Percentiles rank a stretch among this genome's conserved stretches.
Conservation (phyloP, 2,113 vertebrate genomes). For the Gallinago media region DNA sequence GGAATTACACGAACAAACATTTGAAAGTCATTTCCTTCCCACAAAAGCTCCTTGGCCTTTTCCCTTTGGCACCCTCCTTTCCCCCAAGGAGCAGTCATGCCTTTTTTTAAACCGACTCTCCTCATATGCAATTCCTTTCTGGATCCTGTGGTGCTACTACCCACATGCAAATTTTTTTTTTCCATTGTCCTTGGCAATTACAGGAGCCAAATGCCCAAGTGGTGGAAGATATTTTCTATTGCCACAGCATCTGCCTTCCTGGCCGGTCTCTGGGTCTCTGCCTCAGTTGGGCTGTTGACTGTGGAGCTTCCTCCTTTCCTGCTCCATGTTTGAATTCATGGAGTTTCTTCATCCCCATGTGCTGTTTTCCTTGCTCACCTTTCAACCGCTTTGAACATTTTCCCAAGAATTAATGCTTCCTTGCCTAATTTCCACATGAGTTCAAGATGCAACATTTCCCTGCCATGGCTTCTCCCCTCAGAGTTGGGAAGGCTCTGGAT, state of each 20-base stretch:
- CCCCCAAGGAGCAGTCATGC: neutral
- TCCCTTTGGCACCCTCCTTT: neutral
- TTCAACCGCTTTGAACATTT: neutral
- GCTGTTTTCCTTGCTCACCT: neutral
- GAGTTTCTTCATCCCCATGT: neutral
- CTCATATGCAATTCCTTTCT: neutral
- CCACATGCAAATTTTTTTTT: slow-evolving; percentile 28
- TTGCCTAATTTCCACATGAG: neutral
- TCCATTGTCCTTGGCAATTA: slow-evolving; percentile 48
- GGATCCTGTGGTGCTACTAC: neutral
- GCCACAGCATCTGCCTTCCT: slow-evolving; percentile 19
- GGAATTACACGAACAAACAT: neutral
- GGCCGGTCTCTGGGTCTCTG: neutral
- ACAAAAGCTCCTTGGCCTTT: neutral
- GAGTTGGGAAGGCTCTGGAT: neutral
- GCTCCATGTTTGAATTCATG: neutral
- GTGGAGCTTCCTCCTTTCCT: neutral
- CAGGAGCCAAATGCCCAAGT: slow-evolving; percentile 31
- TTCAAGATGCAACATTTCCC: neutral
- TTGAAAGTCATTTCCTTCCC: neutral
- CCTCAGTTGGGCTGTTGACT: neutral
- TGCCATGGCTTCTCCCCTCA: neutral
- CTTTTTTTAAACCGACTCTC: neutral
- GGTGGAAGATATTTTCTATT: slow-evolving; percentile 40
- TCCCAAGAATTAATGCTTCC: neutral